Evolutionary conservation across 2,113 vertebrate species (phyloP).

Genomic region (Clarias batrachus): DNA sequence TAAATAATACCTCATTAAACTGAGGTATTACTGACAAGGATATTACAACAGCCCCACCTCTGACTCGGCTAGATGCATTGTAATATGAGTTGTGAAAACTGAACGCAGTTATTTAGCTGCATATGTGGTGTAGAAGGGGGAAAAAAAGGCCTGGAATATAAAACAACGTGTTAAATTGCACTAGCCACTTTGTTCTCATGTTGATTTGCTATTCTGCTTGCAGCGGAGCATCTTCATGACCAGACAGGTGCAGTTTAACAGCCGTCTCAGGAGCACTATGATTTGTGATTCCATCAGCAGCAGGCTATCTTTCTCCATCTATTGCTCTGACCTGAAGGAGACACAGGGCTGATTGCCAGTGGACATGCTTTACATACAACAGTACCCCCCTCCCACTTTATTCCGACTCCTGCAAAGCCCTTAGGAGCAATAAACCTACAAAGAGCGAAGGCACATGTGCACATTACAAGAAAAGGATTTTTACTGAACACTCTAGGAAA

Average conservation of each 20-base stretch:
- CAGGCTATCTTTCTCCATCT: constrained; percentile 58
- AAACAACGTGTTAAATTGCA: constrained; percentile 9
- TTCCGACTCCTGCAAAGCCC: constrained; percentile 40
- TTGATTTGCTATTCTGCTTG: constrained; percentile 44
- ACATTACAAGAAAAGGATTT: constrained; percentile 40
- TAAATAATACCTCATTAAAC: constrained; percentile 19
- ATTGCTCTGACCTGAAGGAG: constrained; percentile 58
- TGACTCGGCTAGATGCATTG: background rate
- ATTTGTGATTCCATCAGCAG: constrained; percentile 59
- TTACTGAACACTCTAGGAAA: background rate
- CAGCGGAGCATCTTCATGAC: constrained; percentile 38
- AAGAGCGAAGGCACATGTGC: constrained; percentile 43
- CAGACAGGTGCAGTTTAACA: constrained; percentile 47
- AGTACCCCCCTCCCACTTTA: constrained; percentile 5
- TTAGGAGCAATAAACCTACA: constrained; percentile 49
- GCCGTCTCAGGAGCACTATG: constrained; percentile 43
- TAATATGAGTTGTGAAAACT: background rate
- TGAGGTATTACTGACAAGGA: background rate
- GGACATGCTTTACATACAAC: constrained; percentile 56
- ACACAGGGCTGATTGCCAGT: constrained; percentile 60
- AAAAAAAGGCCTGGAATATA: constrained; percentile 1
- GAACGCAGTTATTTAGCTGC: background rate
- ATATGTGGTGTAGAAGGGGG: constrained; percentile 3
- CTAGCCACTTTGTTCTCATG: background rate
- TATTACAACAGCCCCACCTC: background rate